A percentile compares a stretch with the other conserved stretches of the same genome.
Conservation (phyloP, 2,113 vertebrate genomes). For the Astur gentilis region DNA sequence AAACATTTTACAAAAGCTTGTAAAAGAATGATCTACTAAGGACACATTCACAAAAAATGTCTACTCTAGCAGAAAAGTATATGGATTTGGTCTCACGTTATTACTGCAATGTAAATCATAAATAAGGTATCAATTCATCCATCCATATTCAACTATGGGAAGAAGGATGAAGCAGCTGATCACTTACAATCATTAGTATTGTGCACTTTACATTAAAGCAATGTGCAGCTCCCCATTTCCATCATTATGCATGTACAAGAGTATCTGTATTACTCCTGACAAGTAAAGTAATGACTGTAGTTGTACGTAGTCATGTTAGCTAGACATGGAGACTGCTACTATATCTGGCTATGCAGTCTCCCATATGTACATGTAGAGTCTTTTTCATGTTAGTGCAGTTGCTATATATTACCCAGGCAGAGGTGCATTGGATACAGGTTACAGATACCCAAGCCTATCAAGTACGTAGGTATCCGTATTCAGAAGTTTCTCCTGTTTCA, state of each 20-base stretch:
- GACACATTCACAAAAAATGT: neutral
- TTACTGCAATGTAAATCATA: neutral
- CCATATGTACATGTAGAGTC: fast-evolving
- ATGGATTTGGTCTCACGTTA: neutral
- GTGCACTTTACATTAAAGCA: neutral
- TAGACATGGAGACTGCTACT: neutral
- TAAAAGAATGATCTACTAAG: neutral
- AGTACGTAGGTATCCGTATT: neutral
- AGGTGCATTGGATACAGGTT: neutral
- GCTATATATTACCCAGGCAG: neutral
- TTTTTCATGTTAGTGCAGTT: neutral
- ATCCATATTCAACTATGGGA: fast-evolving
- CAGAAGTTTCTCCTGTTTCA: neutral
- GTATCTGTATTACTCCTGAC: neutral
- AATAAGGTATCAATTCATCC: neutral
- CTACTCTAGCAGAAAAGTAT: neutral
- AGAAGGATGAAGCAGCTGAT: neutral
- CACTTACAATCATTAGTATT: neutral
- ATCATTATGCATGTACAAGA: neutral
- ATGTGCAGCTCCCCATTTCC: neutral
- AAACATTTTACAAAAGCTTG: neutral
- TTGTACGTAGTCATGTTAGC: fast-evolving
- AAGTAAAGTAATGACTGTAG: neutral
- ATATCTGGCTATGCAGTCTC: neutral
- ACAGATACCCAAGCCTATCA: neutral